phyloP scores from a whole-genome alignment of 1,140 invertebrate genomes.

The Ephestia elutella region DNA sequence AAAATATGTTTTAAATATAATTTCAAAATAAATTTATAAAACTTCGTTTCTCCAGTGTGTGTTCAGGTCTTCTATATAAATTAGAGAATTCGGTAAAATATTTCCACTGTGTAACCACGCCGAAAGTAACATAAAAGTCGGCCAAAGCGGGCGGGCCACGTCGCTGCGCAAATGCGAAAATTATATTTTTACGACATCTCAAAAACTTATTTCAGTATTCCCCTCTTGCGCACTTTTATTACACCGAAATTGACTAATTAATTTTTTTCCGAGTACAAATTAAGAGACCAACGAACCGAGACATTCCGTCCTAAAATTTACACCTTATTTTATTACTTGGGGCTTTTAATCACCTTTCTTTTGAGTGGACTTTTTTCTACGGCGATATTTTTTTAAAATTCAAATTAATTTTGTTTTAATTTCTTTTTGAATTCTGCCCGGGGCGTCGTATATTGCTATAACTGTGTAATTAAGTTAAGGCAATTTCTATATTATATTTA shows the following conservation, averaged over 20 bases:
- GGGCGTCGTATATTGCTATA: background rate
- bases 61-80: no score
- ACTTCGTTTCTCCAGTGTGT: no score
- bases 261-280: constrained; percentile 54
- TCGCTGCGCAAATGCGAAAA: background rate
- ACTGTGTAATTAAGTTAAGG: no score
- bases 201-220: background rate
- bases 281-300: constrained; percentile 38
- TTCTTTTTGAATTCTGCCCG: background rate
- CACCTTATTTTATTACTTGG: constrained; percentile 43
- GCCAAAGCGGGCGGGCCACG: no score
- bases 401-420: constrained; percentile 2
- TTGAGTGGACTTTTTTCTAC: background rate
- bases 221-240: constrained; percentile 33
- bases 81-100: no score
- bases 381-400: constrained; percentile 2
- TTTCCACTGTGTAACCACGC: no score
- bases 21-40: no score
- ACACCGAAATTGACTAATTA: constrained; percentile 52
- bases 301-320: constrained; percentile 53
- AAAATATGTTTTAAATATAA: no score
- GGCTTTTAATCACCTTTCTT: constrained; percentile 43
- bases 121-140: no score
- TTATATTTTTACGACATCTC: constrained; percentile 2
- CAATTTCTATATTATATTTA: no score